phyloP scores from a whole-genome alignment of 2,888 invertebrate genomes.

The Euphydryas editha region DNA sequence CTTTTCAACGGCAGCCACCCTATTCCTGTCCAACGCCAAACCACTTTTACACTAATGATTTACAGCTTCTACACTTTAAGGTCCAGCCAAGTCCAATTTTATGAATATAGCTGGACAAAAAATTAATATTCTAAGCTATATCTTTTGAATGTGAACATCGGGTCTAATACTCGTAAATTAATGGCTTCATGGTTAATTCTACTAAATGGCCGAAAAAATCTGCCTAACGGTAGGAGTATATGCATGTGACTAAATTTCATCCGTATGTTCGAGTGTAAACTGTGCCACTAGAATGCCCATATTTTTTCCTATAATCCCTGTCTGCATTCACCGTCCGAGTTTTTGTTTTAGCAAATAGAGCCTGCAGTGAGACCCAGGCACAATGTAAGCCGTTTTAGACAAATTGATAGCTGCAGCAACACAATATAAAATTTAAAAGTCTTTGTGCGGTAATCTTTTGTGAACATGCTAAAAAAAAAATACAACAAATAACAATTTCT shows the following conservation, averaged over 20 bases:
- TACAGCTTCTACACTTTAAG: too few relatives aligned
- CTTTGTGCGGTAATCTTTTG: slow-evolving; percentile 1
- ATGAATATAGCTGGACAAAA: too few relatives aligned
- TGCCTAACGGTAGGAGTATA: neutral
- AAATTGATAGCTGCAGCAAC: slow-evolving; percentile 15
- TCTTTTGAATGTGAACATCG: too few relatives aligned
- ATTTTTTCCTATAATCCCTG: slow-evolving; percentile 21
- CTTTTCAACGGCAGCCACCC: too few relatives aligned
- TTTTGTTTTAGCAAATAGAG: slow-evolving; percentile 24
- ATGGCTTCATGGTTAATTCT: too few relatives aligned
- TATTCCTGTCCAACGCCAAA: too few relatives aligned
- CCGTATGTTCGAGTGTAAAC: slow-evolving; percentile 10
- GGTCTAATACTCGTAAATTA: too few relatives aligned
- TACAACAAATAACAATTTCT: neutral
- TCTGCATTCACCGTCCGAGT: slow-evolving; percentile 22
- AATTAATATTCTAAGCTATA: too few relatives aligned
- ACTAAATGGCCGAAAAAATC: neutral
- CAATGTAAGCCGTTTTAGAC: slow-evolving; percentile 18
- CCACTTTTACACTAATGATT: too few relatives aligned
- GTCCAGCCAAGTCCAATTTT: too few relatives aligned
- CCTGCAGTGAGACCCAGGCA: slow-evolving; percentile 23
- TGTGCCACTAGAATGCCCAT: slow-evolving; percentile 12
- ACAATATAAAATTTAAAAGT: slow-evolving; percentile 13
- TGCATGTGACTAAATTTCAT: slow-evolving; percentile 1
- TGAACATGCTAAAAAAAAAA: neutral